phyloP scores from a whole-genome alignment of 2,797 vertebrate genomes.

The Poeciliopsis paucimaculata region DNA sequence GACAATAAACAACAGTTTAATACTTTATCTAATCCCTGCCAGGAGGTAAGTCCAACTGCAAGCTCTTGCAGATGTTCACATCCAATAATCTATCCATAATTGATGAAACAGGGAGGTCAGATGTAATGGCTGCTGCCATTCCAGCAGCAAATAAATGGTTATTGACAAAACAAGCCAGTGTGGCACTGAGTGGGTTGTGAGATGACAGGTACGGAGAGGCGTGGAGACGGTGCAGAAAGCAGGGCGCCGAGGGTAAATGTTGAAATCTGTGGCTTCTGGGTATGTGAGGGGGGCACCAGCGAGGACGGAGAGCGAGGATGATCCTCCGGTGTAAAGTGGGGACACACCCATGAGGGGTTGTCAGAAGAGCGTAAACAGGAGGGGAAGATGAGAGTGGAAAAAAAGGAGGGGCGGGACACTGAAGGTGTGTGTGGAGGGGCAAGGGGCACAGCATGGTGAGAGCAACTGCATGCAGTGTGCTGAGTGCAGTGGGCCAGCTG shows the following conservation, averaged over 20 bases:
- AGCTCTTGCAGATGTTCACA: slow-evolving; percentile 99
- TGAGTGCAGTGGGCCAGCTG: slow-evolving; percentile 80
- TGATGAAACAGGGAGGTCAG: slow-evolving; percentile 99
- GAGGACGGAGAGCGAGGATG: slow-evolving; percentile 50
- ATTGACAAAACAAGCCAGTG: slow-evolving; percentile 99
- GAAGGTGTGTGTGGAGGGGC: slow-evolving; percentile 27
- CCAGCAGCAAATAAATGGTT: slow-evolving; percentile 99
- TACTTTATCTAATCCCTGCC: slow-evolving; percentile 99
- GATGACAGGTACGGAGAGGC: slow-evolving; percentile 79
- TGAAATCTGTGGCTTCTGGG: slow-evolving; percentile 28
- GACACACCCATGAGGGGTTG: slow-evolving; percentile 67
- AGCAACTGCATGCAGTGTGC: slow-evolving; percentile 73
- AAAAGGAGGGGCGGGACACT: slow-evolving; percentile 25
- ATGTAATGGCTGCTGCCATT: slow-evolving; percentile 97
- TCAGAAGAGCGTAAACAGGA: slow-evolving; percentile 54
- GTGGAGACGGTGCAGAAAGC: slow-evolving; percentile 33
- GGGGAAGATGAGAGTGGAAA: slow-evolving; percentile 43
- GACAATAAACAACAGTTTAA: slow-evolving; percentile 99
- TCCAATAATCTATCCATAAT: slow-evolving; percentile 99
- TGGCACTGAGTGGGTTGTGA: slow-evolving; percentile 84
- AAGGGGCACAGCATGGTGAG: slow-evolving; percentile 78
- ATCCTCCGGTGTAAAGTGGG: slow-evolving; percentile 62
- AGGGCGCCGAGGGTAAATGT: slow-evolving; percentile 50
- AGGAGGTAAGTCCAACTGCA: slow-evolving; percentile 94
- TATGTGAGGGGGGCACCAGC: slow-evolving; percentile 6